A percentile compares a stretch with the other conserved stretches of the same genome.
These are phyloP conservation scores for Odontomyia ornata DNA, from an alignment of 2,888 invertebrate genomes.

Conservation along the genomic window DNA sequence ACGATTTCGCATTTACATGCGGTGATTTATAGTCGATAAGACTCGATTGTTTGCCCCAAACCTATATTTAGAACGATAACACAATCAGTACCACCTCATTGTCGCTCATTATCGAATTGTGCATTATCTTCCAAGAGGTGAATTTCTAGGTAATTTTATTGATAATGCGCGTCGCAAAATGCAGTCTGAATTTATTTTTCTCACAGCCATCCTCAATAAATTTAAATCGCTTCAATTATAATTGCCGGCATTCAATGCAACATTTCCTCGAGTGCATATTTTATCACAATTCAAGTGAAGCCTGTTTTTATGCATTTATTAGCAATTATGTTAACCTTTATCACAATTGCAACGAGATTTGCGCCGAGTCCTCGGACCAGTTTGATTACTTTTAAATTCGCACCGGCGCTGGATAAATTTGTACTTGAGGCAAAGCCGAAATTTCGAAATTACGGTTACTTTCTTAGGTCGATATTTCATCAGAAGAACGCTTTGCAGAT, in stretches of 20 bases:
- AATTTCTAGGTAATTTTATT: too few species aligned
- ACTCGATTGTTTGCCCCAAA: too few species aligned
- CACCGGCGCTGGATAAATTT: not conserved
- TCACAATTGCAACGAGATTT: too few species aligned
- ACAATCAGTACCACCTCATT: too few species aligned
- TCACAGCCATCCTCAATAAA: too few species aligned
- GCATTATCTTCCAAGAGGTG: too few species aligned
- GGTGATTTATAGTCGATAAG: too few species aligned
- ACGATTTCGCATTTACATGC: too few species aligned
- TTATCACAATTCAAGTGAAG: not conserved
- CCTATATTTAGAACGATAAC: too few species aligned
- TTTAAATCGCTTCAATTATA: not conserved
- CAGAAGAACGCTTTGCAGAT: not conserved
- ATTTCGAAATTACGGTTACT: slow-evolving; percentile 37
- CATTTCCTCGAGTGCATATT: not conserved
- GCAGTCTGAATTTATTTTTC: too few species aligned
- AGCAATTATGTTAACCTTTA: not conserved
- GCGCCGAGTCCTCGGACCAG: not conserved
- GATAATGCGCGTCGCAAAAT: too few species aligned
- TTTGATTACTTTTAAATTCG: not conserved
- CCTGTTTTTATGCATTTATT: slow-evolving; percentile 1
- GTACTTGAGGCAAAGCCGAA: not conserved
- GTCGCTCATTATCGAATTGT: too few species aligned
- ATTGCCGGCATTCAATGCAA: not conserved
- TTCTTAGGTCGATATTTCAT: slow-evolving; percentile 33